Evolutionary conservation across 2,797 vertebrate species (phyloP), one percentile per base, ranked within the genome.

Genomic region (Mustela erminea): DNA sequence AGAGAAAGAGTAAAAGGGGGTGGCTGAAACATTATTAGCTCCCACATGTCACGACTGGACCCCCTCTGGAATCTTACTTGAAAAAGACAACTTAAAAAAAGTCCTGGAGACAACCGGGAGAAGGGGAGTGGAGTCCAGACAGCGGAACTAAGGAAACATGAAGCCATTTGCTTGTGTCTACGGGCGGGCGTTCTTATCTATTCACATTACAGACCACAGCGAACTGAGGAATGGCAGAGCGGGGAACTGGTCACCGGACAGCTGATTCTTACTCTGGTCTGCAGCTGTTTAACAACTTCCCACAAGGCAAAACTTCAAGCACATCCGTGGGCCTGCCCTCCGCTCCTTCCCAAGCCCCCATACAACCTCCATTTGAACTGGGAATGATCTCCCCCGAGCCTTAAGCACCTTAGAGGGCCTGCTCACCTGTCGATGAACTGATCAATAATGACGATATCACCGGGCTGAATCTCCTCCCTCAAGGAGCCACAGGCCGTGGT

Each of bases 401-500:
- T 14, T 1, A 46, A 5, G 49, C 12, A 3, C 56, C 13, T 35
- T 0, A 32, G 27, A 83, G 35, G 93, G 66, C 18, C 87, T 87
- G 95, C 98, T 98, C 94, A 99, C 99, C 99, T 99, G 98, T 99
- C 99, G 95, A 99, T 99, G 98, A 99, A 99, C 96, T 99, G 99
- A 98, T 99, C 99, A 0, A 99, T 99, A 83, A 99, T 98, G 97
- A 99, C 98, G 12, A 99, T 99, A 96, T 99, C 99, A 29, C 99
- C 99, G 0, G 99, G 99, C 54, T 99, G 99, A 98, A 99, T 99
- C 98, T 99, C 99, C 85, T 99, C 99, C 90, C 99, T 98, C 70
- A 99, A 98, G 0, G 99, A 99, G 38, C 99, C 99, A 23, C 99
- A 99, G 12, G 99, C 99, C 0, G 99, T 99, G 92, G 99, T 99